A percentile compares a stretch with the other conserved stretches of the same genome.
These are phyloP conservation scores for Ovis canadensis DNA, from an alignment of 2,113 vertebrate species.

Conservation along the genomic window DNA sequence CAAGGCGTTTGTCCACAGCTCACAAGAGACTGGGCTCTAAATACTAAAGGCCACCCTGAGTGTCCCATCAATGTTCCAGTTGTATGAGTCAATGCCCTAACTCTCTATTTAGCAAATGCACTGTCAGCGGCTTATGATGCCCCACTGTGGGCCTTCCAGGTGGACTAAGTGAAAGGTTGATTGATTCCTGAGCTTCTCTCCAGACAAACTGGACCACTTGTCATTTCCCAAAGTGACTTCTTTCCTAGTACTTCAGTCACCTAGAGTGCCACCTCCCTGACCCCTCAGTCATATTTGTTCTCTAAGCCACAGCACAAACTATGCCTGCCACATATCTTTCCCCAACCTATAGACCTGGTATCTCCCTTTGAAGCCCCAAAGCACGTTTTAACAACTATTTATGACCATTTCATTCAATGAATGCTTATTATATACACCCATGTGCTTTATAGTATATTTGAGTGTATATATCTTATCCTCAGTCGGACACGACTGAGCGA, in stretches of 20 bases:
- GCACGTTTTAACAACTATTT: background rate
- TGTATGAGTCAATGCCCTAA: rapidly evolving
- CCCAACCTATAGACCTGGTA: background rate
- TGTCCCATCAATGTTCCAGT: background rate
- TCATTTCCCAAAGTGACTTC: background rate
- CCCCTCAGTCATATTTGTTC: background rate
- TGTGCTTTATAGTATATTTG: background rate
- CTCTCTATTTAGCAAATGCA: background rate
- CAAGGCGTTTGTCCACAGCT: background rate
- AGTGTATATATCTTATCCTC: background rate
- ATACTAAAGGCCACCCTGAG: background rate
- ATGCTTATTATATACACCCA: background rate
- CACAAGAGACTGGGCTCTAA: background rate
- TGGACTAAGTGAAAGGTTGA: background rate
- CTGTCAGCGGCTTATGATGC: rapidly evolving
- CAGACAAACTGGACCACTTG: background rate
- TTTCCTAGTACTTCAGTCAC: background rate
- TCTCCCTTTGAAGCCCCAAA: background rate
- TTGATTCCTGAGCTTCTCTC: background rate
- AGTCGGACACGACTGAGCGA: too few species aligned
- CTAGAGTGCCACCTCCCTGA: background rate
- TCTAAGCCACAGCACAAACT: background rate
- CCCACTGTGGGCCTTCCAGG: background rate
- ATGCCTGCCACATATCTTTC: background rate
- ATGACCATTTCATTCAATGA: background rate